Percentiles rank a stretch among this genome's conserved stretches.
These are phyloP conservation scores for Rhodeus uyekii DNA, from an alignment of 2,797 vertebrate genomes.

Conservation along the genomic window DNA sequence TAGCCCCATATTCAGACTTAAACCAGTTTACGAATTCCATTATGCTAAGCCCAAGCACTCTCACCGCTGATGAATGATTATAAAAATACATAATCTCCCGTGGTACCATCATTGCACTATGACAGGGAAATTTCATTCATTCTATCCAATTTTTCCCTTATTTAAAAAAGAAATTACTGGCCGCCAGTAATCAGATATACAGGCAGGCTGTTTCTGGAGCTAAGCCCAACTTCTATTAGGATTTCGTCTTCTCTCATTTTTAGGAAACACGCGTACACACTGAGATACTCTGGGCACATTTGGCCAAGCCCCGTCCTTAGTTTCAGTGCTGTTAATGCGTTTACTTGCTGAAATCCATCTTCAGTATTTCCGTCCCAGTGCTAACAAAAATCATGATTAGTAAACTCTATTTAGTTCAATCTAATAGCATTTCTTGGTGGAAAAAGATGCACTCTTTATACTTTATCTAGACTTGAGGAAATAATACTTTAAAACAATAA, in stretches of 20 bases:
- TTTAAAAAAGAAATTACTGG: conserved; percentile 85
- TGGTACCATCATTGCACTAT: conserved; percentile 78
- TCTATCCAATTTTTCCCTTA: conserved; percentile 84
- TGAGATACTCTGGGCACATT: conserved; percentile 59
- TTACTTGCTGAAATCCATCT: conserved; percentile 21
- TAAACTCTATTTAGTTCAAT: background rate
- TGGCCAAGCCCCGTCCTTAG: conserved; percentile 63
- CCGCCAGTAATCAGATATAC: conserved; percentile 85
- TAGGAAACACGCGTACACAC: conserved; percentile 62
- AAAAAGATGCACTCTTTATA: background rate
- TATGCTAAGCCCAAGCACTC: conserved; percentile 85
- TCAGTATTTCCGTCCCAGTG: conserved; percentile 5
- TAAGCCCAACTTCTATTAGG: conserved; percentile 84
- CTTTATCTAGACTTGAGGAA: background rate
- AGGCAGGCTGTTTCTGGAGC: conserved; percentile 78
- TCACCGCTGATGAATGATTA: conserved; percentile 84
- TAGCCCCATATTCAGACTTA: conserved; percentile 81
- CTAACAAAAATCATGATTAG: background rate
- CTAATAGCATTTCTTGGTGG: background rate
- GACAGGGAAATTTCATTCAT: conserved; percentile 85
- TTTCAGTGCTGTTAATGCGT: conserved; percentile 68
- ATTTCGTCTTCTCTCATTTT: conserved; percentile 74
- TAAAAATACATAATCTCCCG: conserved; percentile 82
- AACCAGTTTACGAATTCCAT: conserved; percentile 88
- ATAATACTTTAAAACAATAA: background rate